These are phyloP conservation scores for Dichetophora obliterata DNA, from an alignment of 2,888 invertebrate species.

Conservation along the genomic window DNA sequence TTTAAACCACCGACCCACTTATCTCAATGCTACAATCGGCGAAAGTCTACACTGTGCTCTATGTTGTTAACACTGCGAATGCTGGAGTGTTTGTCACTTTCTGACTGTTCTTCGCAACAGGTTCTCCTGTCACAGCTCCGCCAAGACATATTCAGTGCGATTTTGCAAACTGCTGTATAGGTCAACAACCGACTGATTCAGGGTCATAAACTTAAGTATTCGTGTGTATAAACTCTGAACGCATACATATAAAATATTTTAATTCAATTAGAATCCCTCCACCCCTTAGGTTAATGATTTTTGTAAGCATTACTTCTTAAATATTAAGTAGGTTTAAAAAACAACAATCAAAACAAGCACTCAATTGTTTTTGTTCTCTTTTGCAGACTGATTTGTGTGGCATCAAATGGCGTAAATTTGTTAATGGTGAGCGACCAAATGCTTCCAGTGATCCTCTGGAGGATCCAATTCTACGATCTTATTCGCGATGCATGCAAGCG, in stretches of 20 bases:
- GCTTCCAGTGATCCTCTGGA: constrained; percentile 79
- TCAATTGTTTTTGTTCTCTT: background rate
- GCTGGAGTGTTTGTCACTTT: background rate
- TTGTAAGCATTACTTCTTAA: too few species aligned
- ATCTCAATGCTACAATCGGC: too few species aligned
- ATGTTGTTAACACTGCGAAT: too few species aligned
- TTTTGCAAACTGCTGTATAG: background rate
- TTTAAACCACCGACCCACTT: too few species aligned
- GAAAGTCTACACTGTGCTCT: too few species aligned
- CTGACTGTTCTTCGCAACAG: background rate
- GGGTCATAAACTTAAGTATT: background rate
- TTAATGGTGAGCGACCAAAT: constrained; percentile 80
- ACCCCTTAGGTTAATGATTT: too few species aligned
- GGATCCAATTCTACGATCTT: constrained; percentile 91
- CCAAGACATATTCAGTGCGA: too few species aligned
- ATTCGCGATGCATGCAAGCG: constrained; percentile 90
- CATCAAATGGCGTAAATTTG: constrained; percentile 97
- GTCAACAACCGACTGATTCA: constrained; percentile 6
- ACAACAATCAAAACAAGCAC: too few species aligned
- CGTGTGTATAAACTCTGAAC: background rate
- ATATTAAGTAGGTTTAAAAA: too few species aligned
- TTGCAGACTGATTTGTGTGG: constrained; percentile 97
- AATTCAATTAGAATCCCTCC: too few species aligned
- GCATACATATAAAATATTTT: background rate
- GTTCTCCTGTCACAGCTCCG: too few species aligned